These are phyloP conservation scores for Cydia splendana DNA, from an alignment of 1,140 invertebrate genomes.

Conservation along the genomic window DNA sequence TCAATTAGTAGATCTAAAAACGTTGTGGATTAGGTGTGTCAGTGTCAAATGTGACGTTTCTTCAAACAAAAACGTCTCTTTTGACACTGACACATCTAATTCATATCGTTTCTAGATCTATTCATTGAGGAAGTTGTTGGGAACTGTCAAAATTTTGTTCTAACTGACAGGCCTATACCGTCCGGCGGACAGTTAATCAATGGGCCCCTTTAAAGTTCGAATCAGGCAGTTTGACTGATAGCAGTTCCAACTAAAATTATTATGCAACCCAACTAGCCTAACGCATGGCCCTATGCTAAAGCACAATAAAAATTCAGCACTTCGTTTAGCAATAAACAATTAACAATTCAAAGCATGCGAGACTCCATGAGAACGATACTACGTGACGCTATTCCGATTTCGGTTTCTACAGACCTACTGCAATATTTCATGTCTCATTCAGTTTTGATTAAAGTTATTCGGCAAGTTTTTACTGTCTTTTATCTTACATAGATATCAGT, in stretches of 20 bases:
- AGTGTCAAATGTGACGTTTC: too few species aligned
- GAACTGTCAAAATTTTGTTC: too few species aligned
- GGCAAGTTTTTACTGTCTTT: neutral
- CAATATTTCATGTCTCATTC: conserved; percentile 1
- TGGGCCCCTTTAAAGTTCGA: too few species aligned
- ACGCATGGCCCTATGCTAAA: conserved; percentile 1
- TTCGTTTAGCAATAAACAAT: conserved; percentile 36
- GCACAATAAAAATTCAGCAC: conserved; percentile 28
- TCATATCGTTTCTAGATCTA: too few species aligned
- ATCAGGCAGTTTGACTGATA: conserved; percentile 1
- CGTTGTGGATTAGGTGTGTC: too few species aligned
- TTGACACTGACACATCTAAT: too few species aligned
- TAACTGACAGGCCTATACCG: too few species aligned
- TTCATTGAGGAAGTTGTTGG: too few species aligned
- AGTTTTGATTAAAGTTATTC: neutral
- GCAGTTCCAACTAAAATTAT: neutral
- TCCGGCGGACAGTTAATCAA: too few species aligned
- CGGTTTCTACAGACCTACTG: conserved; percentile 38
- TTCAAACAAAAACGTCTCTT: too few species aligned
- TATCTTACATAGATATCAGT: neutral
- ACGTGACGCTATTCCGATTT: conserved; percentile 48
- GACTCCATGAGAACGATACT: conserved; percentile 47
- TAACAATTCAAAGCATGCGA: conserved; percentile 44
- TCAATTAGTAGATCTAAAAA: too few species aligned
- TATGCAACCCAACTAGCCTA: neutral